Conservation (phyloP, 2,888 invertebrate species). For the Protodeltote pygarga region DNA sequence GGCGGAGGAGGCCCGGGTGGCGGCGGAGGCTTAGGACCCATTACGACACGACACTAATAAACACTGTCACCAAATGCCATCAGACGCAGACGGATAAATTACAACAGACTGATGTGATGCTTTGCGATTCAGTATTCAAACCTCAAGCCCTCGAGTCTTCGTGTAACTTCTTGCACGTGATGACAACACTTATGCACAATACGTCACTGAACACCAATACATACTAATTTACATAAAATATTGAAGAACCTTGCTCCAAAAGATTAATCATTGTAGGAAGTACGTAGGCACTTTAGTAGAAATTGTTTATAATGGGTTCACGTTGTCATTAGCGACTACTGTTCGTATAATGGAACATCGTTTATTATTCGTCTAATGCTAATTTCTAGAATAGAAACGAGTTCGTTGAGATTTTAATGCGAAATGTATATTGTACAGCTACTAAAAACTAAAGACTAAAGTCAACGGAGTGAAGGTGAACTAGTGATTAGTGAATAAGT, state of each 20-base stretch:
- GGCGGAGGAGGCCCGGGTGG: slow-evolving; percentile 90
- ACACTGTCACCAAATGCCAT: slow-evolving; percentile 62
- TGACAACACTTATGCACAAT: slow-evolving; percentile 69
- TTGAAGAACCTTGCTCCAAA: slow-evolving; percentile 79
- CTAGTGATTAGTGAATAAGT: slow-evolving; percentile 22
- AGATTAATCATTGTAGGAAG: slow-evolving; percentile 80
- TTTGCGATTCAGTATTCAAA: slow-evolving; percentile 41
- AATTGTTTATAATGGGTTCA: slow-evolving; percentile 73
- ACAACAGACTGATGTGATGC: slow-evolving; percentile 42
- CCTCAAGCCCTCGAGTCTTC: slow-evolving; percentile 47
- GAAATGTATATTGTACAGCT: slow-evolving; percentile 42
- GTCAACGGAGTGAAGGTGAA: slow-evolving; percentile 43
- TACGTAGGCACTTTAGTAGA: slow-evolving; percentile 74
- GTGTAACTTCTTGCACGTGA: slow-evolving; percentile 65
- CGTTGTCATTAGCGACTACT: slow-evolving; percentile 52
- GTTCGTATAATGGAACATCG: slow-evolving; percentile 36
- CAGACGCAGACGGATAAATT: slow-evolving; percentile 42
- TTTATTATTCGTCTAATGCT: slow-evolving; percentile 39
- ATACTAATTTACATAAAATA: slow-evolving; percentile 80
- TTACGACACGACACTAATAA: slow-evolving; percentile 53
- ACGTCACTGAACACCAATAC: slow-evolving; percentile 70
- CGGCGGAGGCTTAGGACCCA: slow-evolving; percentile 87
- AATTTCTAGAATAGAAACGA: slow-evolving; percentile 47
- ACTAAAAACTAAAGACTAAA: slow-evolving; percentile 36
- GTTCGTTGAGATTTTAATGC: slow-evolving; percentile 33